Base-by-base conservation (phyloP, 1,140 invertebrate genomes). In the Diplogasteroides magnus region DNA sequence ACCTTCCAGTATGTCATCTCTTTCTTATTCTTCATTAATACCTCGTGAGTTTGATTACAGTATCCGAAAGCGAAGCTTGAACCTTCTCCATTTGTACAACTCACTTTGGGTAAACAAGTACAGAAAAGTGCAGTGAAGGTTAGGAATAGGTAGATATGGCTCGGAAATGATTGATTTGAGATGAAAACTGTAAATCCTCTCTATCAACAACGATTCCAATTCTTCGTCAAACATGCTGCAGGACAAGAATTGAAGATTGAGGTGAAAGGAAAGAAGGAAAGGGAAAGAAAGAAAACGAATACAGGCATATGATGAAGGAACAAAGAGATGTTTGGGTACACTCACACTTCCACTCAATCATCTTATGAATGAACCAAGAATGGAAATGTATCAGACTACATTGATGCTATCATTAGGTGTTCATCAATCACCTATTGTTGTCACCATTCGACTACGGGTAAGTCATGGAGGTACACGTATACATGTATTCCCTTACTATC, bases 81-180 rank as follows among this genome's bases (percentile, higher is more conserved):
- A 31, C 80, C 80, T 27, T 82, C 79, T 14, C 80, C 80, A 19
- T 78, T 81, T 31, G 65, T 82, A 15, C 78, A 83, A 71, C 61
- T 82, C 19, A 76, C 72, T 19, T 48, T 82, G 19, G 81, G 79
- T 23, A 72, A 74, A 31, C 66, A 67, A 19, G 72, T 68, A 13
- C 81, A 82, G 64, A 60, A 74, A 62, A 82, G 80, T 23, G 74
- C 78, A 1, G 78, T 82, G 0, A 79, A 82, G 66, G 70, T 72
- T n/a, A 23, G 23, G 15, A n/a, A n/a, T n/a, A n/a, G n/a, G 11
- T 64, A 0, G n/a, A 64, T 31, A 29, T 64, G 28, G 29, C 32
- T 13, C 14, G 23, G 28, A 48, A 31, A n/a, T 0, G 13, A 15
- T 14, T 59, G n/a, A 2, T 28, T 68, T 64, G 0, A 68, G 66